phyloP scores from a whole-genome alignment of 2,888 invertebrate genomes.

The Dryomyza anilis region DNA sequence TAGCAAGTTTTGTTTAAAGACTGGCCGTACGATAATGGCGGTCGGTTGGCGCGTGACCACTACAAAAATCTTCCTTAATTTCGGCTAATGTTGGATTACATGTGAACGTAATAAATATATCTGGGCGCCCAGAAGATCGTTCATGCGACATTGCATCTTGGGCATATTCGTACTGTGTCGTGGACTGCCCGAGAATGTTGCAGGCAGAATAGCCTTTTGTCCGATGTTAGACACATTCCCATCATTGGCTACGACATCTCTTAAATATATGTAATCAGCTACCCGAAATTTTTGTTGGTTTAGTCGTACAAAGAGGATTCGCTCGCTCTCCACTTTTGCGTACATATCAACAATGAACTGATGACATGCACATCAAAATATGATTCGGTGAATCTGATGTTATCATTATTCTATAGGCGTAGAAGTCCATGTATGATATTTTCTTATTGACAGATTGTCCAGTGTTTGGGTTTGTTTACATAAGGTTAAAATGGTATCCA shows the following conservation, averaged over 20 bases:
- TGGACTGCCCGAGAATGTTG: conserved; percentile 29
- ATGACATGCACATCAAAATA: conserved; percentile 32
- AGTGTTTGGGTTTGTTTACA: neutral
- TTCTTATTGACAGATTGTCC: too few species aligned
- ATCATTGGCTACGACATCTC: conserved; percentile 40
- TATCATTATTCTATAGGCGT: conserved; percentile 1
- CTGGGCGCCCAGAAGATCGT: neutral
- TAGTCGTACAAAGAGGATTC: conserved; percentile 43
- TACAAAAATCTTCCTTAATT: neutral
- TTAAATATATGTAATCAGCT: conserved; percentile 49
- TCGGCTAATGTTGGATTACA: neutral
- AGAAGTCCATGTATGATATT: too few species aligned
- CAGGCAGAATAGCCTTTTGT: conserved; percentile 21
- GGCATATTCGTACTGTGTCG: conserved; percentile 33
- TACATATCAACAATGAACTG: conserved; percentile 53
- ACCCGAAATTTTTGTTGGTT: conserved; percentile 46
- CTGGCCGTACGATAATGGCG: neutral
- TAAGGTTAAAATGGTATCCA: neutral
- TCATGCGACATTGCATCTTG: conserved; percentile 9
- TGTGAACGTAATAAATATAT: neutral
- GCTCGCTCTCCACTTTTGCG: conserved; percentile 48
- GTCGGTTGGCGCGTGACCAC: neutral
- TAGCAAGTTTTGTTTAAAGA: neutral
- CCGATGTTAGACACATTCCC: conserved; percentile 34
- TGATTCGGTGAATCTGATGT: too few species aligned